These are phyloP conservation scores for Chloroceryle inda DNA, from an alignment of 2,797 vertebrate species.

Conservation along the genomic window DNA sequence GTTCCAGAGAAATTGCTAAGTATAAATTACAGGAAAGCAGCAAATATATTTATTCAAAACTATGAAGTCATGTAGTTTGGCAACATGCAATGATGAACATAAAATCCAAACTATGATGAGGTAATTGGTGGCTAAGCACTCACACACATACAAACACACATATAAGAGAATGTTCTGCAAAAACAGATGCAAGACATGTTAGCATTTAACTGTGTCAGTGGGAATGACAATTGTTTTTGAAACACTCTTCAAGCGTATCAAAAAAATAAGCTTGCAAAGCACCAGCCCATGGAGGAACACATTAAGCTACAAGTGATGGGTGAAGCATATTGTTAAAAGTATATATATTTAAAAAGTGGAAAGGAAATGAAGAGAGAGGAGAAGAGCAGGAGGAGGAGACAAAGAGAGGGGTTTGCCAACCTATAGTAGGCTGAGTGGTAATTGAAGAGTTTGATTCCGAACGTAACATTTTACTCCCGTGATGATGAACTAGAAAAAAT, in stretches of 20 bases:
- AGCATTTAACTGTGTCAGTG: slow-evolving; percentile 70
- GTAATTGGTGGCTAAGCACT: slow-evolving; percentile 62
- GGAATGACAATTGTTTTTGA: slow-evolving; percentile 44
- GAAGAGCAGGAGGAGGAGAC: slow-evolving; percentile 70
- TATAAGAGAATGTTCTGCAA: slow-evolving; percentile 32
- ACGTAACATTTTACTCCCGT: slow-evolving; percentile 99
- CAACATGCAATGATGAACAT: slow-evolving; percentile 80
- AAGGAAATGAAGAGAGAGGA: slow-evolving; percentile 78
- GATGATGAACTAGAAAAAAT: slow-evolving; percentile 99
- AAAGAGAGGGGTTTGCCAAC: slow-evolving; percentile 99
- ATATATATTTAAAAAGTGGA: slow-evolving; percentile 81
- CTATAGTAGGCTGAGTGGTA: slow-evolving; percentile 99
- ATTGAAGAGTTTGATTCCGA: slow-evolving; percentile 99
- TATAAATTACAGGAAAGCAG: slow-evolving; percentile 58
- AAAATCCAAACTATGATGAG: slow-evolving; percentile 73
- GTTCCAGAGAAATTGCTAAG: slow-evolving; percentile 51
- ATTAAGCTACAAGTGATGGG: slow-evolving; percentile 77
- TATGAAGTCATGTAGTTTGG: slow-evolving; percentile 59
- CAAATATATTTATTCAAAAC: slow-evolving; percentile 75
- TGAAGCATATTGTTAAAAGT: slow-evolving; percentile 76
- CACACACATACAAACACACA: slow-evolving; percentile 66
- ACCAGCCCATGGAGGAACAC: slow-evolving; percentile 77
- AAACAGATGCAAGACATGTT: slow-evolving; percentile 66
- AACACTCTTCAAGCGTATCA: slow-evolving; percentile 65
- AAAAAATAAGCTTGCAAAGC: slow-evolving; percentile 75